Base-by-base conservation (phyloP, 2,113 vertebrate species). In the Cnemophilus loriae region DNA sequence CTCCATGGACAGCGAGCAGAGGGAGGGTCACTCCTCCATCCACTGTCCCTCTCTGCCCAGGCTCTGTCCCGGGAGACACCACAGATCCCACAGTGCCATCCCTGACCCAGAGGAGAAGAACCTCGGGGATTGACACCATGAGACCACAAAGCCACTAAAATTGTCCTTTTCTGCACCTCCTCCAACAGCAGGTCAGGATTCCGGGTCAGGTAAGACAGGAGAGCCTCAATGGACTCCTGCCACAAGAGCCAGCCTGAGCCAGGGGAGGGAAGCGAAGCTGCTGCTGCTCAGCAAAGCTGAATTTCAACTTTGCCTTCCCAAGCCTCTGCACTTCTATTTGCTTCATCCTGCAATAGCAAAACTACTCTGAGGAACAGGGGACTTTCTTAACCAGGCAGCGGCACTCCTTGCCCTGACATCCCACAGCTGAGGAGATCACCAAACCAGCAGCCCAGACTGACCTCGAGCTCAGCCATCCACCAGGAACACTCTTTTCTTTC, bases 31-130 rank as follows among this genome's bases (percentile, higher is more conserved):
- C 22, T 46, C 35, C 74, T 47, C 17, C 64, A 24, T 8, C 27
- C 6, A 0, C 53, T 5, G 12, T 4, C 41, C 88, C 78, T 49
- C 26, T 3, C 2, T 4, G 16, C 19, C 28, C 37, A 44, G 57
- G 33, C 41, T 33, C 69, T n/a, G 12, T 39, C 42, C 28, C 6
- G 0, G 11, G 6, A 1, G 28, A 39, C 4, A 14, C 11, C 69
- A 2, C 14, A 21, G 59, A 23, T 2, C 28, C 57, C 46, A 7
- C 27, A 1, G 22, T 0, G 22, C 22, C 1, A 0, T 1, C 26
- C 32, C 30, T 11, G 41, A 19, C 21, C 13, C 75, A 3, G 16
- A 61, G 46, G 10, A 33, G 19, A 15, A 42, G 4, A 27, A 2
- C 11, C 56, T 20, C 24, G 0, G 17, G 20, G 11, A 20, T 0